Base-by-base conservation (phyloP, 2,888 invertebrate species). In the Amiota minor region DNA sequence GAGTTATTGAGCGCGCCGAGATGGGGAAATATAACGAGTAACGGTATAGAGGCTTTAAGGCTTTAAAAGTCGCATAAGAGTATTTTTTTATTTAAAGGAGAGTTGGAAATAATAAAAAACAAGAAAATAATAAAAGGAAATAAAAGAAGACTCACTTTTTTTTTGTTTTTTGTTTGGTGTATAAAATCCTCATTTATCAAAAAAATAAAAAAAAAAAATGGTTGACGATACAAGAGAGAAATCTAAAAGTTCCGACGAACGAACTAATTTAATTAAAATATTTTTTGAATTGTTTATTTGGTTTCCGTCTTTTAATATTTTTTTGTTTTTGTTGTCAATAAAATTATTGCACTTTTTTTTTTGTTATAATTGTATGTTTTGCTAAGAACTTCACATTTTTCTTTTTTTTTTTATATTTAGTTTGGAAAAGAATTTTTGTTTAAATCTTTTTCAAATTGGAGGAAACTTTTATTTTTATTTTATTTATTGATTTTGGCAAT, bases 91-190 rank as follows among this genome's bases (percentile, higher is more conserved):
- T 35, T 6, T 35, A 35, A 4, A 6, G 6, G 20, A 56, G 70
- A 56, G 18, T 16, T 16, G 74, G 73, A 79, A 83, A 78, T 68
- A 74, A 72, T 75, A 81, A 46, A 64, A 64, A 64, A 16, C 10
- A 64, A n/a, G 16, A 45, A 62, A 23, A 2, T n/a, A 23, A 23
- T 3, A 14, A 62, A 35, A 16, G 6, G 45, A 23, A 62, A 62
- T 14, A 64, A 64, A 79, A 84, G 78, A 77, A 74, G 77, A 83
- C 83, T 83, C 83, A 83, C 83, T 83, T 83, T 84, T 85, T 75
- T 82, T 75, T 76, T 76, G 74, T 75, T 14, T 68, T 50, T 53
- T 16, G 18, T 53, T 50, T 14, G 46, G 45, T 55, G 56, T 70
- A 35, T 18, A 16, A 59, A 20, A 20, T 59, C 59, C 59, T 11